Evolutionary conservation across 2,888 invertebrate genomes (phyloP), one percentile per base, ranked within the genome.

Genomic region (Drosophila koepferae): DNA sequence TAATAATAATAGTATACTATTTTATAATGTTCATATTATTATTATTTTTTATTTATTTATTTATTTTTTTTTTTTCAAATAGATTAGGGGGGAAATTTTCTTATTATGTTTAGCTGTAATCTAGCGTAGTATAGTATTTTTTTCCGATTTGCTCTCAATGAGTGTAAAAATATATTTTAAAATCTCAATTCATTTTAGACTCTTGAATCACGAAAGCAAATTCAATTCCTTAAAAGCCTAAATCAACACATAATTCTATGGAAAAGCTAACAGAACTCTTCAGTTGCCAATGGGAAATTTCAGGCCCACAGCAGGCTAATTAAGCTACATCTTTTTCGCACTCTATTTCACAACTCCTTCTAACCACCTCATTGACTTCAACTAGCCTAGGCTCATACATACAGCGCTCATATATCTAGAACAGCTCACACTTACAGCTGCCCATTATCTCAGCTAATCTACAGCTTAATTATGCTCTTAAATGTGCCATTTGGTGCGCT

Each of bases 391-490:
- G 38, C 3, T 48, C 38, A 9, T 20, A n/a, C 56, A 14, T 1
- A 36, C 5, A 6, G 8, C 53, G 20, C 53, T 36, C n/a, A 40
- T 40, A 38, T 38, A 23, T 54, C 20, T 38, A 53, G 53, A 53
- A 34, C 43, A n/a, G 23, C 54, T 62, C 34, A 12, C 41, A 7
- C 23, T 23, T 23, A 48, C 38, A 62, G 44, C 65, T 40, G 65
- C 28, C 43, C 34, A 65, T 75, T 75, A 63, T 70, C 71, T 56
- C 31, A 6, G 34, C 51, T 60, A 71, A 63, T 63, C 60, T 56
- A 43, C 64, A 48, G 59, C 72, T 71, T 63, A 61, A 74, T 74
- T 70, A 34, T 53, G 59, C 46, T 56, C 67, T 67, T 60, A 60
- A 63, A 55, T 67, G 67, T 49, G 71, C 14, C 54, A 59, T 71